Base-by-base conservation (phyloP, 2,888 invertebrate genomes). In the Ennomos erosarius region DNA sequence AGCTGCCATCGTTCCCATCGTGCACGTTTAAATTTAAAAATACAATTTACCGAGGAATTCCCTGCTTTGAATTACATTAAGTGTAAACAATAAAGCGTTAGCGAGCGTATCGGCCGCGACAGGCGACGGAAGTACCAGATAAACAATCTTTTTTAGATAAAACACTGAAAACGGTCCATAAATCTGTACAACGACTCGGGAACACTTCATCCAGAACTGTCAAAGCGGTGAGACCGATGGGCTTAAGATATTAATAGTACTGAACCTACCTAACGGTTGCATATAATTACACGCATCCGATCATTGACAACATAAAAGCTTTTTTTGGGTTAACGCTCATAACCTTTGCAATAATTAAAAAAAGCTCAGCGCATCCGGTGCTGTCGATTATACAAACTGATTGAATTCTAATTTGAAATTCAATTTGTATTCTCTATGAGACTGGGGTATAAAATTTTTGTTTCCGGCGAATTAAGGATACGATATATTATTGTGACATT, bases 121-220 rank as follows among this genome's bases (percentile, higher is more conserved):
- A 85, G 84, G 87, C 90, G 90, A 90, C 91, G 92, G 91, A 92
- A 90, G 88, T 84, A 71, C 77, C 79, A 89, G 90, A 90, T 90
- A 91, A 92, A 91, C 91, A 90, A 89, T 90, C 88, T 90, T 89
- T 89, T 90, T 89, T 88, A 89, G 90, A 91, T 91, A 91, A 90
- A 89, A 85, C 81, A 77, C 80, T 88, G 86, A 84, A 88, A 87
- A 87, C 85, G 83, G 80, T 81, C 76, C 90, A 90, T 90, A 90
- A 90, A 90, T 90, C 87, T 85, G 84, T 78, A 75, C 71, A 71
- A 74, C 79, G 77, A 69, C 76, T 73, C 78, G 81, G 80, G 73
- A 78, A 74, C 77, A 82, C 79, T 85, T 81, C 84, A 85, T 85
- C 83, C 85, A 81, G 79, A 83, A 84, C 83, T 85, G 85, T 82